Conservation (phyloP, 2,113 vertebrate species). For the Aythya baeri region DNA sequence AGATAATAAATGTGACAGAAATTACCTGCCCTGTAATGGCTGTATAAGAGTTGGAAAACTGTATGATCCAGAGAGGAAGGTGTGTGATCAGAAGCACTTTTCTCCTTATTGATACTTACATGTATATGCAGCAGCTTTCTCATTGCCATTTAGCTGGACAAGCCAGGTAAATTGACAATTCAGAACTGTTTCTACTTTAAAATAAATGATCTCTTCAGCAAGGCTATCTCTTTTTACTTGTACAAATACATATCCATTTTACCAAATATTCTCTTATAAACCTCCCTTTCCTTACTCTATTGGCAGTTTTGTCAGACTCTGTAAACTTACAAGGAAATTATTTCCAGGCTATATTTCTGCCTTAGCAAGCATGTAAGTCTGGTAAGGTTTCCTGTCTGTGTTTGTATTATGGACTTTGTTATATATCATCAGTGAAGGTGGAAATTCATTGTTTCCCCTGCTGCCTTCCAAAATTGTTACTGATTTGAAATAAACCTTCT, state of each 20-base stretch:
- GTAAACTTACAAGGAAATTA: neutral
- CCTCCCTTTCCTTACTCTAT: neutral
- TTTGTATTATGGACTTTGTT: neutral
- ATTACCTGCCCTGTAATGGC: neutral
- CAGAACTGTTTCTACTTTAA: neutral
- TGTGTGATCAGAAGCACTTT: neutral
- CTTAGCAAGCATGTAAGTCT: neutral
- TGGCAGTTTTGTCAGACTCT: neutral
- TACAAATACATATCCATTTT: neutral
- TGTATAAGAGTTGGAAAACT: neutral
- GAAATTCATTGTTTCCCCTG: neutral
- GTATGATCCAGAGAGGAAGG: neutral
- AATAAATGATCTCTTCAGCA: neutral
- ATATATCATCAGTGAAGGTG: neutral
- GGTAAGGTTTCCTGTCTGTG: neutral
- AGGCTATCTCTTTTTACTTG: neutral
- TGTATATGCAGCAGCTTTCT: neutral
- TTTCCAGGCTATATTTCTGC: neutral
- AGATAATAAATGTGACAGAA: neutral
- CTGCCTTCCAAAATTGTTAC: neutral
- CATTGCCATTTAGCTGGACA: neutral
- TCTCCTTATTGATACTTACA: neutral
- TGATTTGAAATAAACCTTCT: neutral
- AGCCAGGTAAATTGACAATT: neutral
- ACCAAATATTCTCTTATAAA: neutral